Conservation (phyloP, 2,797 vertebrate genomes). For the Oreochromis mossambicus region DNA sequence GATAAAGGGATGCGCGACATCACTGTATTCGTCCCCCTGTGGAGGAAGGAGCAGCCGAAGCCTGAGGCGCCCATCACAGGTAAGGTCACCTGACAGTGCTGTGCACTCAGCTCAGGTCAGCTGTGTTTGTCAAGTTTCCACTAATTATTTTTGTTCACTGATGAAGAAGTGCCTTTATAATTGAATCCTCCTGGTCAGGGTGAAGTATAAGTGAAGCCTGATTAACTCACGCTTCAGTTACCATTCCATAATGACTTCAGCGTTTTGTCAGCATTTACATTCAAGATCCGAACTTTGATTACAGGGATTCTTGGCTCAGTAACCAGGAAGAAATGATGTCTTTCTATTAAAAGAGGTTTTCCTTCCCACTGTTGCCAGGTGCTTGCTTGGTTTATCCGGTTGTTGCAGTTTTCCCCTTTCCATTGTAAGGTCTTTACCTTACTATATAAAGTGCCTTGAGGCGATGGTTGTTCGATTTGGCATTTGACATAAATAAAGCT, state of each 20-base stretch:
- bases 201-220: neutral
- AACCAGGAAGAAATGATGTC: neutral
- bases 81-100: constrained; percentile 29
- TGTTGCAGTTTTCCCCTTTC: neutral
- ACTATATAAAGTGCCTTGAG: neutral
- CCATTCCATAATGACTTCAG: neutral
- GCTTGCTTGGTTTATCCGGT: neutral
- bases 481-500: neutral
- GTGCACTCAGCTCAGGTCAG: neutral
- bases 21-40: constrained; percentile 91
- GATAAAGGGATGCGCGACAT: constrained; percentile 86
- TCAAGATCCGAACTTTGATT: neutral
- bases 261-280: neutral
- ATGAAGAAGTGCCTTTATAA: neutral
- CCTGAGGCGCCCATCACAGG: constrained; percentile 86
- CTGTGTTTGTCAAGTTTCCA: neutral
- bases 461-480: neutral
- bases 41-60: constrained; percentile 87
- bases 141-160: neutral
- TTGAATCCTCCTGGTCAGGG: neutral
- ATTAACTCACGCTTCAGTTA: neutral
- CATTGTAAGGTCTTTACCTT: neutral
- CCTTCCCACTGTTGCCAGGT: neutral
- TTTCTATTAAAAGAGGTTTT: neutral
- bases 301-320: neutral